Conservation (phyloP, 2,797 vertebrate genomes). For the Brachymystax lenok region DNA sequence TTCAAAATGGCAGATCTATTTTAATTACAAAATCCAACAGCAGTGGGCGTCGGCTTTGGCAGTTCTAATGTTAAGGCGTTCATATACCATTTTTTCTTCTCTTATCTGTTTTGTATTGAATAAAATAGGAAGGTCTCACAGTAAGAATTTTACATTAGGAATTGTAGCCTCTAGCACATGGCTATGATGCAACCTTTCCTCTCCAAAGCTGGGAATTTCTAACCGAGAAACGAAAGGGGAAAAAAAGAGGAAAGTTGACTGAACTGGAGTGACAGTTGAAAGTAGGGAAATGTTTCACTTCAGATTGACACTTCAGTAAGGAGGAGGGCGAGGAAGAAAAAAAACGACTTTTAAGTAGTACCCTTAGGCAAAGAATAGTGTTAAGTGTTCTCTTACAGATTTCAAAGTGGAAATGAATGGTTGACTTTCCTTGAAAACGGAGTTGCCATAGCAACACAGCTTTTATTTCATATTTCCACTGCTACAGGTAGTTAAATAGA, state of each 20-base stretch:
- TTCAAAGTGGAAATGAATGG: conserved; percentile 76
- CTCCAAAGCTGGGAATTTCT: conserved; percentile 42
- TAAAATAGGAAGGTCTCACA: conserved; percentile 44
- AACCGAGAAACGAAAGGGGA: not conserved
- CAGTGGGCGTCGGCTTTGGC: no score
- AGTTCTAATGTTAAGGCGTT: not conserved
- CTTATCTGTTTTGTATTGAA: conserved; percentile 38
- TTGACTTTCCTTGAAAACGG: conserved; percentile 74
- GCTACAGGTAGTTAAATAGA: conserved; percentile 33
- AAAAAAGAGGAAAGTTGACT: conserved; percentile 22
- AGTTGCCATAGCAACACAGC: conserved; percentile 79
- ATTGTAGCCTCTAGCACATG: conserved; percentile 37
- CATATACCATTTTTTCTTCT: conserved; percentile 9
- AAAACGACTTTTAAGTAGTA: conserved; percentile 67
- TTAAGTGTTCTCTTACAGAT: conserved; percentile 77
- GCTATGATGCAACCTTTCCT: conserved; percentile 47
- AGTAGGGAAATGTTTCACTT: conserved; percentile 29
- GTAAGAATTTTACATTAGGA: conserved; percentile 46
- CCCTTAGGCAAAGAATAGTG: conserved; percentile 74
- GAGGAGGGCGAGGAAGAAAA: conserved; percentile 1
- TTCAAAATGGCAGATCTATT: no score
- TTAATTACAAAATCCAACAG: no score
- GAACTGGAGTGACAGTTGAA: conserved; percentile 27
- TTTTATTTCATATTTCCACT: conserved; percentile 67
- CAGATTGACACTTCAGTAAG: conserved; percentile 39